A percentile compares a stretch with the other conserved stretches of the same genome.
Evolutionary conservation across 2,888 invertebrate species (phyloP).

Genomic region (Tachina lurida): DNA sequence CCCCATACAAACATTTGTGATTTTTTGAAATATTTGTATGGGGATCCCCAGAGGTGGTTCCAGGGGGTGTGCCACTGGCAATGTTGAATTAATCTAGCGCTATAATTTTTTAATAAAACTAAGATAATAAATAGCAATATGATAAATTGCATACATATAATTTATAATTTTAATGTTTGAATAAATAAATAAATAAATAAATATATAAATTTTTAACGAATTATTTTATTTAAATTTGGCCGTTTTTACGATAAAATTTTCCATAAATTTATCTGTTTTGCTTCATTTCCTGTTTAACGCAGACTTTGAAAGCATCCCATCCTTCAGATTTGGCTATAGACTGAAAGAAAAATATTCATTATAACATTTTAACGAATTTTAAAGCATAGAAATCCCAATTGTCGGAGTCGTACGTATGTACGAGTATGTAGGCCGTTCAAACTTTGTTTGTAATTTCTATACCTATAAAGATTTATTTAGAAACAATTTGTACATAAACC

Average conservation of each 20-base stretch:
- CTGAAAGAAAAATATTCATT: slow-evolving; percentile 84
- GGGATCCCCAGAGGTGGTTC: too few species aligned
- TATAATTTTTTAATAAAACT: background rate
- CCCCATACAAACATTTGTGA: too few species aligned
- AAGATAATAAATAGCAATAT: background rate
- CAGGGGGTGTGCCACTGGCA: too few species aligned
- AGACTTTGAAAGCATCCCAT: slow-evolving; percentile 96
- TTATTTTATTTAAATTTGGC: slow-evolving; percentile 28
- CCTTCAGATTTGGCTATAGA: slow-evolving; percentile 94
- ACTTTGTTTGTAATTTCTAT: too few species aligned
- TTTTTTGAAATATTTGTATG: too few species aligned
- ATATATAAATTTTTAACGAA: background rate
- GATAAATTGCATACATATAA: background rate
- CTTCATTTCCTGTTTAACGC: slow-evolving; percentile 94
- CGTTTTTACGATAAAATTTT: slow-evolving; percentile 9
- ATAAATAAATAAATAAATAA: background rate
- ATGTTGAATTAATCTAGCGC: too few species aligned
- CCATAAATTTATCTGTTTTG: slow-evolving; percentile 70
- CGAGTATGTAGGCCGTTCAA: too few species aligned
- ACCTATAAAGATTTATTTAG: too few species aligned
- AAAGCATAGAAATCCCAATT: background rate
- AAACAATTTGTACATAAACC: too few species aligned
- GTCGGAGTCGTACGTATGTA: too few species aligned
- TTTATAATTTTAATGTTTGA: background rate
- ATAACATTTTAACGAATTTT: background rate